A percentile compares a stretch with the other conserved stretches of the same genome.
Evolutionary conservation across 2,888 invertebrate genomes (phyloP).

Genomic region (Thymelicus lineola): DNA sequence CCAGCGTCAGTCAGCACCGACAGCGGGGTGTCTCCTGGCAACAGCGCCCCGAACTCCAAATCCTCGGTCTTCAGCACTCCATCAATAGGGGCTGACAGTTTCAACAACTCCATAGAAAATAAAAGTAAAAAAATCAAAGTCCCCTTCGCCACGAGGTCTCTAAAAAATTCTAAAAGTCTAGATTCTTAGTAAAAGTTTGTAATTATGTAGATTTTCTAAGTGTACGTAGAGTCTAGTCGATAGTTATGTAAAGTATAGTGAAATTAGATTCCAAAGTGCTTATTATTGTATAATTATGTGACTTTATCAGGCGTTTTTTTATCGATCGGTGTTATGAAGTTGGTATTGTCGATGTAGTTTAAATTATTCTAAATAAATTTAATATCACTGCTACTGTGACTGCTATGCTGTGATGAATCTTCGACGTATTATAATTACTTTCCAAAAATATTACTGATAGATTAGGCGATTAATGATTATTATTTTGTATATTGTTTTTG

Average conservation of each 20-base stretch:
- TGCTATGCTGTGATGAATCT: conserved; percentile 40
- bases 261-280: conserved; percentile 79
- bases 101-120: conserved; percentile 56
- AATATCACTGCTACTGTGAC: conserved; percentile 47
- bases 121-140: conserved; percentile 72
- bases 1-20: conserved; percentile 78
- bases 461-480: conserved; percentile 32
- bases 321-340: conserved; percentile 64
- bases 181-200: conserved; percentile 78
- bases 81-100: conserved; percentile 57
- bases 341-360: conserved; percentile 57
- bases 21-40: conserved; percentile 77
- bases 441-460: conserved; percentile 30
- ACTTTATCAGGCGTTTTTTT: conserved; percentile 59
- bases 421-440: conserved; percentile 32
- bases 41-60: conserved; percentile 72
- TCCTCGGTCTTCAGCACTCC: conserved; percentile 68
- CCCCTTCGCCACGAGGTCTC: conserved; percentile 65
- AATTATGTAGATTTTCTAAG: conserved; percentile 85
- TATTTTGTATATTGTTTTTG: conserved; percentile 31
- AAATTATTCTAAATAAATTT: conserved; percentile 45
- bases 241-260: conserved; percentile 64
- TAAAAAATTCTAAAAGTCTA: conserved; percentile 81
- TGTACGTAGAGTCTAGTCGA: conserved; percentile 74
- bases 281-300: conserved; percentile 68